phyloP scores from a whole-genome alignment of 1,140 invertebrate genomes.

The Aleiodes sp. region DNA sequence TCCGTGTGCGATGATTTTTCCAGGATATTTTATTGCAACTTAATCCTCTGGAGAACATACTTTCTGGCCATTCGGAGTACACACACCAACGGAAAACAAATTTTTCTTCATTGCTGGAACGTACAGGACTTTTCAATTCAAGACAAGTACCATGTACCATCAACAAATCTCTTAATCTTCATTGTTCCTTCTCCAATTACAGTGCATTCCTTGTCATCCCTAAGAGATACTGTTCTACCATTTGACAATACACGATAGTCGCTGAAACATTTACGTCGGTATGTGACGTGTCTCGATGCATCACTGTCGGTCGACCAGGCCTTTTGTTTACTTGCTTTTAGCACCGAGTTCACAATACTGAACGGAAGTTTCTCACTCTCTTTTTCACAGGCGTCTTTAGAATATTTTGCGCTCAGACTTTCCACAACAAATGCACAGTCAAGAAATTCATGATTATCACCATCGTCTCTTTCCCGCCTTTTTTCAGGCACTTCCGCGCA shows the following conservation, averaged over 20 bases:
- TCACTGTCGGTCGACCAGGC: background rate
- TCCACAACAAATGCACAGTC: no score
- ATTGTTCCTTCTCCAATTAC: slow-evolving; percentile 25
- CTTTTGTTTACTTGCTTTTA: background rate
- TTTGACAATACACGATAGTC: background rate
- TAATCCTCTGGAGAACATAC: background rate
- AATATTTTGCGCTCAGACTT: no score
- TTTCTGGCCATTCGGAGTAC: background rate
- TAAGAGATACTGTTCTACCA: background rate
- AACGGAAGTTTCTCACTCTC: no score
- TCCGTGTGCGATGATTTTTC: background rate
- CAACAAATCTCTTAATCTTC: background rate
- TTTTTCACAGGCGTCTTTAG: no score
- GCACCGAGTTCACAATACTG: no score
- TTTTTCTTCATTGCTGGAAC: no score
- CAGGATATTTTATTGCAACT: background rate
- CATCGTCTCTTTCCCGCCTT: no score
- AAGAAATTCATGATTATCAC: no score
- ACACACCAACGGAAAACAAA: slow-evolving; percentile 29
- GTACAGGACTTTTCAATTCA: slow-evolving; percentile 27
- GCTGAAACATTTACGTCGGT: background rate
- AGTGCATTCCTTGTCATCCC: background rate
- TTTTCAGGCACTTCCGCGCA: no score
- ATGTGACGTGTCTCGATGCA: background rate
- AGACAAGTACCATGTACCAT: background rate